phyloP scores from a whole-genome alignment of 1,140 invertebrate species.

The Drosophila kurseongensis region DNA sequence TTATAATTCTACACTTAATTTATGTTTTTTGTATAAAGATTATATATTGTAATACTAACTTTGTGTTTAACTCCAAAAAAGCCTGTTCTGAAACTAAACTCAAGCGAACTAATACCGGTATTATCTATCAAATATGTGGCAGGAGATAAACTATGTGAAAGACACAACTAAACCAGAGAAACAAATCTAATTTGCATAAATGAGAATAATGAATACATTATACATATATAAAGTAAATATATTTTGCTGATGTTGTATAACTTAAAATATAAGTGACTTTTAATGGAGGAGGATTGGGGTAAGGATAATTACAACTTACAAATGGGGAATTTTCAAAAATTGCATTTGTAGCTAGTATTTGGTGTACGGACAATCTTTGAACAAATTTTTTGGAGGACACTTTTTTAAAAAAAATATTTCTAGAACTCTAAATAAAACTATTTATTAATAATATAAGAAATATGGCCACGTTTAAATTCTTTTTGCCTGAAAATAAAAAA shows the following conservation, averaged over 20 bases:
- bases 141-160: constrained; percentile 60
- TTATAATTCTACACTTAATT: constrained; percentile 50
- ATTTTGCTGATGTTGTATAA: constrained; percentile 48
- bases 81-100: constrained; percentile 60
- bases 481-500: no score
- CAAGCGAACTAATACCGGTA: constrained; percentile 65
- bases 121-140: constrained; percentile 57
- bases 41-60: constrained; percentile 33
- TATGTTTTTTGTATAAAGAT: constrained; percentile 60
- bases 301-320: not conserved
- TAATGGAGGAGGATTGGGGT: not conserved
- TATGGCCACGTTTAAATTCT: no score
- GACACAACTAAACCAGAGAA: constrained; percentile 53
- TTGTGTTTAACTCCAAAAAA: constrained; percentile 48
- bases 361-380: no score
- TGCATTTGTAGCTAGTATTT: no score
- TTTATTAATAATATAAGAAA: no score
- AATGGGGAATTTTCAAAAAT: not conserved
- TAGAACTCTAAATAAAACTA: no score
- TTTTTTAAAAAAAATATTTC: no score
- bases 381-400: no score
- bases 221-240: constrained; percentile 37
- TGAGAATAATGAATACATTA: constrained; percentile 41
- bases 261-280: constrained; percentile 5
- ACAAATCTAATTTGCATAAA: constrained; percentile 69